Percentiles rank a stretch among this genome's conserved stretches.
Conservation (phyloP, 2,888 invertebrate species). For the Conops quadrifasciatus region DNA sequence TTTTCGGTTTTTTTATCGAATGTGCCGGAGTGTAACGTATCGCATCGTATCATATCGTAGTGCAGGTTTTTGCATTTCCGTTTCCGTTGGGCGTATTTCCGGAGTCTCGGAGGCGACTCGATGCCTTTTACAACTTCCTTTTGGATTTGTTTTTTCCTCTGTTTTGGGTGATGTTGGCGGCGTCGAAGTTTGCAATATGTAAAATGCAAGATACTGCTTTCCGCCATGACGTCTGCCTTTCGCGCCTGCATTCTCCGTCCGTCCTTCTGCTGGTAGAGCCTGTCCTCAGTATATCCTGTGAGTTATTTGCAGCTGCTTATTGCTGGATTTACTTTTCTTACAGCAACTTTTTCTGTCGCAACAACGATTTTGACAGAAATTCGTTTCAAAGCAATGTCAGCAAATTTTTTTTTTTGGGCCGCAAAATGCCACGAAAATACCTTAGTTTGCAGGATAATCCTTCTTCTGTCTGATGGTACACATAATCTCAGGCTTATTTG, state of each 20-base stretch:
- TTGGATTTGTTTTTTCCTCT: too few species aligned
- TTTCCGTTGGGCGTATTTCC: constrained; percentile 15
- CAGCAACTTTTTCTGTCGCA: constrained; percentile 23
- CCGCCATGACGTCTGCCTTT: too few species aligned
- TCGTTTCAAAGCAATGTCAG: constrained; percentile 22
- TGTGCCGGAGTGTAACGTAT: too few species aligned
- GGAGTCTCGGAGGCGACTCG: background rate
- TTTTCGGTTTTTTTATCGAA: background rate
- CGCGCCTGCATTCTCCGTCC: constrained; percentile 1
- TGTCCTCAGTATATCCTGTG: constrained; percentile 29
- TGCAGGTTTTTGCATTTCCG: constrained; percentile 2
- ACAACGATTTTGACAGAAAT: constrained; percentile 21
- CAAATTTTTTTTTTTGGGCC: constrained; percentile 21
- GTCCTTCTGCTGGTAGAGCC: background rate
- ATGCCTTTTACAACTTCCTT: too few species aligned
- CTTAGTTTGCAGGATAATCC: too few species aligned
- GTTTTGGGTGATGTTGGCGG: too few species aligned
- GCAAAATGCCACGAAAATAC: constrained; percentile 5
- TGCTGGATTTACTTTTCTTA: constrained; percentile 27
- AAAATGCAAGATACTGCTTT: too few species aligned
- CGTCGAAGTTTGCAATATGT: too few species aligned
- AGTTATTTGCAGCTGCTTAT: constrained; percentile 29
- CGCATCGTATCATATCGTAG: background rate
- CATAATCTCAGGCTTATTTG: too few species aligned
- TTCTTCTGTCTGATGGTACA: too few species aligned